A percentile compares a stretch with the other conserved stretches of the same genome.
These are phyloP conservation scores for Aptenodytes forsteri DNA, from an alignment of 2,113 vertebrate species.

Conservation along the genomic window DNA sequence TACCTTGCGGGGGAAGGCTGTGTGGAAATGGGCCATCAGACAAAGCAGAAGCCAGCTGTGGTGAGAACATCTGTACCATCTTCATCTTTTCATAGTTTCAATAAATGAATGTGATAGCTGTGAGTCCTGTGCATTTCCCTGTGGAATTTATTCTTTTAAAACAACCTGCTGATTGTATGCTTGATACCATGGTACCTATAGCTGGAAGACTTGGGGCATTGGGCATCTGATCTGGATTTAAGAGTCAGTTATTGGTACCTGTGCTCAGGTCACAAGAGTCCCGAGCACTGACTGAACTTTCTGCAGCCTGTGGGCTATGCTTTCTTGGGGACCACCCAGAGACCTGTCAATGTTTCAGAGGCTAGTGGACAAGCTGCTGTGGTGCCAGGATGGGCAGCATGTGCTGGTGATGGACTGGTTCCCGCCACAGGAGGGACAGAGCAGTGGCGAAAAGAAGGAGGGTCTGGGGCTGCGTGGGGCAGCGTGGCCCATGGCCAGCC, in stretches of 20 bases:
- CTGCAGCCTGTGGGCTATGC: not conserved
- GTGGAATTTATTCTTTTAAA: not conserved
- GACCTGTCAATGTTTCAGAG: not conserved
- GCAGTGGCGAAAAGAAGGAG: not conserved
- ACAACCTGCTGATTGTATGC: not conserved
- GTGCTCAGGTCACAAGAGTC: not conserved
- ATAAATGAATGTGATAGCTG: not conserved
- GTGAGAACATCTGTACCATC: not conserved
- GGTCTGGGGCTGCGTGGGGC: not conserved
- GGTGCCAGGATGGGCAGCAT: not conserved
- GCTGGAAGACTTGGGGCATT: not conserved
- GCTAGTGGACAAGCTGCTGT: not conserved
- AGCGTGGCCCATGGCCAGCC: rapidly evolving
- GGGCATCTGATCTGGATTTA: not conserved
- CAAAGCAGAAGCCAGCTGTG: not conserved
- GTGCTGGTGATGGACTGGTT: not conserved
- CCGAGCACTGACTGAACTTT: not conserved
- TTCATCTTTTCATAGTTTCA: not conserved
- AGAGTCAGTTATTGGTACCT: not conserved
- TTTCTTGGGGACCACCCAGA: not conserved
- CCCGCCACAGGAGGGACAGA: no score
- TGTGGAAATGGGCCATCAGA: not conserved
- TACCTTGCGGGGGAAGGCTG: not conserved
- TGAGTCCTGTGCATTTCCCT: not conserved
- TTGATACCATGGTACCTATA: not conserved